These are phyloP conservation scores for Dolichotis patagonum DNA, from an alignment of 2,113 vertebrate species.

Conservation along the genomic window DNA sequence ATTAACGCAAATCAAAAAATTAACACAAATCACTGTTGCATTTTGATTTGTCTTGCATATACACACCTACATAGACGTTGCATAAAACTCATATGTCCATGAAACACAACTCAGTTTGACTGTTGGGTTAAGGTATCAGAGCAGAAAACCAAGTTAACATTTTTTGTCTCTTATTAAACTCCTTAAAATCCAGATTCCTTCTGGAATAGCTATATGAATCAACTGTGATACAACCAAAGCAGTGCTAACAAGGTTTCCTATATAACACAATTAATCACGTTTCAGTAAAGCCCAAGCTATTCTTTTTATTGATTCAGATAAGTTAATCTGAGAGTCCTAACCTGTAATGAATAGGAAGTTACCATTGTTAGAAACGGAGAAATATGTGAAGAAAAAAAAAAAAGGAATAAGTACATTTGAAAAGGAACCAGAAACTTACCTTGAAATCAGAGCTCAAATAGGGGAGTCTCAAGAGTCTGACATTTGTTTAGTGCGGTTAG, in stretches of 20 bases:
- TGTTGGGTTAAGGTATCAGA: background rate
- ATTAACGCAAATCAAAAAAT: background rate
- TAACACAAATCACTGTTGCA: background rate
- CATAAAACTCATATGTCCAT: background rate
- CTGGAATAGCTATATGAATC: background rate
- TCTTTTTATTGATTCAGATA: constrained; percentile 10
- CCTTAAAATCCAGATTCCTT: background rate
- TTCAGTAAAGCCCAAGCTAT: background rate
- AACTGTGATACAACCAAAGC: background rate
- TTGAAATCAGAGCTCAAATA: background rate
- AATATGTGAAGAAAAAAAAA: background rate
- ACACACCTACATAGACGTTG: background rate
- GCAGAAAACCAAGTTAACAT: background rate
- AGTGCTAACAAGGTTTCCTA: background rate
- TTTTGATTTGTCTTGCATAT: background rate
- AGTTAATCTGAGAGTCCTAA: background rate
- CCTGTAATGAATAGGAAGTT: background rate
- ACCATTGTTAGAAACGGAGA: background rate
- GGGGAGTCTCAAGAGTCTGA: background rate
- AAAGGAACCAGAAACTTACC: background rate
- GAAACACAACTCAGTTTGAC: constrained; percentile 11
- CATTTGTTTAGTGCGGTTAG: background rate
- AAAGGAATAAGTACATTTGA: background rate
- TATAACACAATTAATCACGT: background rate
- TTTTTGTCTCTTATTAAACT: constrained; percentile 27